Percentiles rank a stretch among this genome's conserved stretches.
Conservation (phyloP, 1,140 invertebrate species). For the Zaprionus ornatus region DNA sequence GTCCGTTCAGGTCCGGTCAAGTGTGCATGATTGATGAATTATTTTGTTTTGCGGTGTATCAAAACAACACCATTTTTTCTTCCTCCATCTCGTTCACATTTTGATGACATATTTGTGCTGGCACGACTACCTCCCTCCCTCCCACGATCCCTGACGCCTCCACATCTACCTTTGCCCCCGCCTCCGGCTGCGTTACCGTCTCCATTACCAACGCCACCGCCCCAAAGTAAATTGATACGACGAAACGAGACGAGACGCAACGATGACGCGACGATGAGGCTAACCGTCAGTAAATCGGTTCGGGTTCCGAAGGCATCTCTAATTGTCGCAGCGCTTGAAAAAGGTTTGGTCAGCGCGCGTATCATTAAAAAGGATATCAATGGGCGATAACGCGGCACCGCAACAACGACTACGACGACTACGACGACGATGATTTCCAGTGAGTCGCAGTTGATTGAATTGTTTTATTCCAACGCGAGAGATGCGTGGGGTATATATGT, state of each 20-base stretch:
- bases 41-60: slow-evolving; percentile 81
- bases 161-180: background rate
- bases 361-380: slow-evolving; percentile 81
- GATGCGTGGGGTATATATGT: background rate
- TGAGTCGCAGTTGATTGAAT: slow-evolving; percentile 71
- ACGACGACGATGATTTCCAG: slow-evolving; percentile 12
- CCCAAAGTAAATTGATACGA: slow-evolving; percentile 68
- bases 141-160: background rate
- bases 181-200: background rate
- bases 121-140: background rate
- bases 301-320: slow-evolving; percentile 31
- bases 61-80: slow-evolving; percentile 74
- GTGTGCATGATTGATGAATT: slow-evolving; percentile 82
- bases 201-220: slow-evolving; percentile 20
- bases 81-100: slow-evolving; percentile 34
- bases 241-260: slow-evolving; percentile 15
- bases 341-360: slow-evolving; percentile 71
- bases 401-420: slow-evolving; percentile 35
- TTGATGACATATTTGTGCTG: slow-evolving; percentile 73
- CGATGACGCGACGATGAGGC: slow-evolving; percentile 22
- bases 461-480: slow-evolving; percentile 49
- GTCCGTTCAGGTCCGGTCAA: slow-evolving; percentile 56
- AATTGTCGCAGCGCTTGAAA: slow-evolving; percentile 54
- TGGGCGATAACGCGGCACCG: slow-evolving; percentile 70
- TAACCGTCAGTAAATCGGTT: slow-evolving; percentile 36